Conservation (phyloP, 2,797 vertebrate genomes). For the Holocentrus rufus region DNA sequence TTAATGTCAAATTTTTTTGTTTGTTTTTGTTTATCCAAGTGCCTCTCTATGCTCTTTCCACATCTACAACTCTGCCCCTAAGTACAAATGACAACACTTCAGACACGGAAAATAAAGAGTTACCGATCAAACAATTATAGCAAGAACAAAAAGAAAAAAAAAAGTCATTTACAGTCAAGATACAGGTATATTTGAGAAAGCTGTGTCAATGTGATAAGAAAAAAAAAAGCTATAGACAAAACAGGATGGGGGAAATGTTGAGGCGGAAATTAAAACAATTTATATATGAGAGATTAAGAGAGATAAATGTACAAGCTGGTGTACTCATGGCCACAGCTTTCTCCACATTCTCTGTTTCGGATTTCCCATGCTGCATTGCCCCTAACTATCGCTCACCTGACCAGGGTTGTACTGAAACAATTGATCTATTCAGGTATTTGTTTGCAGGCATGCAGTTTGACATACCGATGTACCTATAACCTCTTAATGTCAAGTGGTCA, state of each 20-base stretch:
- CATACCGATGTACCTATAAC: constrained; percentile 2
- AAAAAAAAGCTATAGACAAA: constrained; percentile 55
- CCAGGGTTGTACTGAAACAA: constrained; percentile 8
- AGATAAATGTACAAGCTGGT: constrained; percentile 71
- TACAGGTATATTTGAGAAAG: constrained; percentile 69
- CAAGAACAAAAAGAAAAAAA: constrained; percentile 55
- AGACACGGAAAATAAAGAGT: constrained; percentile 57
- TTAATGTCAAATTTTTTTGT: constrained; percentile 52
- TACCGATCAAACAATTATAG: constrained; percentile 70
- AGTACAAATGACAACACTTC: constrained; percentile 55
- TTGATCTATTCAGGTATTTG: not conserved
- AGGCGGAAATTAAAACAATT: constrained; percentile 58
- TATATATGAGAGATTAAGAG: constrained; percentile 65
- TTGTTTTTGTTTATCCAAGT: constrained; percentile 48
- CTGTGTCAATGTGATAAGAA: constrained; percentile 63
- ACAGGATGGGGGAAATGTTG: constrained; percentile 44
- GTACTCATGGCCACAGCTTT: constrained; percentile 67
- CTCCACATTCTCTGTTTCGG: constrained; percentile 68
- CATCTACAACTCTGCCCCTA: constrained; percentile 66
- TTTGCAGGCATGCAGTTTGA: constrained; percentile 14
- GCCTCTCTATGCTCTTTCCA: constrained; percentile 52
- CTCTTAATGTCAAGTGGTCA: constrained; percentile 43
- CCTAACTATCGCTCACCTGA: constrained; percentile 56
- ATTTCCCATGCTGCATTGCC: constrained; percentile 72
- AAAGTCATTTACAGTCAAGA: constrained; percentile 73